These are phyloP conservation scores for Cygnus atratus DNA, from an alignment of 2,113 vertebrate species.

Conservation along the genomic window DNA sequence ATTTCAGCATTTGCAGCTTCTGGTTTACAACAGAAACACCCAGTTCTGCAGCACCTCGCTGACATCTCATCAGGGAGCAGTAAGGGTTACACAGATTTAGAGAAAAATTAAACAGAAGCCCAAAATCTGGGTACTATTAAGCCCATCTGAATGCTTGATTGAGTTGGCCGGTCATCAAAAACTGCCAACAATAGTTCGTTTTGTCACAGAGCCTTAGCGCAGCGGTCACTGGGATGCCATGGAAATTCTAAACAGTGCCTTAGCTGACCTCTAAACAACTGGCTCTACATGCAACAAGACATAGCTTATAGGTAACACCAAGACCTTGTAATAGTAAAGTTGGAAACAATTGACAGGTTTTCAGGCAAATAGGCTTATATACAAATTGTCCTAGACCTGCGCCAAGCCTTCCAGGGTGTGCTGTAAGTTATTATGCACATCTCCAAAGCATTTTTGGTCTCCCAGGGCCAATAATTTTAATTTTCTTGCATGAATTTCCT, in stretches of 20 bases:
- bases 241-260: constrained; percentile 45
- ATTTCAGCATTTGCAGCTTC: background rate
- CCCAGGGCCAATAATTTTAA: background rate
- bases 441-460: background rate
- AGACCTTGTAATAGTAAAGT: background rate
- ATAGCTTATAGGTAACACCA: background rate
- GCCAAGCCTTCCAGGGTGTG: background rate
- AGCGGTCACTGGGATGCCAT: background rate
- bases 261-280: constrained; percentile 1
- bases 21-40: background rate
- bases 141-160: constrained; percentile 8
- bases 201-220: background rate
- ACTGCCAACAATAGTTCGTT: constrained; percentile 20
- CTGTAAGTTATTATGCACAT: background rate
- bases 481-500: background rate
- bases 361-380: background rate
- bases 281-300: background rate
- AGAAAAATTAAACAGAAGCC: constrained; percentile 3
- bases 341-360: background rate
- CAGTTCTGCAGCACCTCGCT: background rate
- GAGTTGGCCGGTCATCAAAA: constrained; percentile 34
- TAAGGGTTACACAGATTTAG: constrained; percentile 23
- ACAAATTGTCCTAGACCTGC: background rate
- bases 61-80: background rate
- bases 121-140: background rate